These are phyloP conservation scores for Mesorhabditis sp. DNA, from an alignment of 2,888 invertebrate species.

Conservation along the genomic window DNA sequence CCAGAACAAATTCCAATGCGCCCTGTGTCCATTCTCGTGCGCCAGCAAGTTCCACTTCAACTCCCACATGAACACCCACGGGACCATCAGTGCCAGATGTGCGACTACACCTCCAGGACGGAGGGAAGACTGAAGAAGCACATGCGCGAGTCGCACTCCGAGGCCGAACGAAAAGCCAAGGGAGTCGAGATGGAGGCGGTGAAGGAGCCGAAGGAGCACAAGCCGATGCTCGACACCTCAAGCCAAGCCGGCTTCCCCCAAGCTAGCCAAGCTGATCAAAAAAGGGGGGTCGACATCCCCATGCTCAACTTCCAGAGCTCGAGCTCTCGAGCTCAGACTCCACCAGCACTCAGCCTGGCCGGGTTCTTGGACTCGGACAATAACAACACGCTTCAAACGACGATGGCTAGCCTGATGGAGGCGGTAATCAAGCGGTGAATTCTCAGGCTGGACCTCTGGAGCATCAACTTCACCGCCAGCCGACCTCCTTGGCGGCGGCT, in stretches of 20 bases:
- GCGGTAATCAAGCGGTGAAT: conserved; percentile 5
- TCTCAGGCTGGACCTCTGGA: not conserved
- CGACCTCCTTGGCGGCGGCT: not conserved
- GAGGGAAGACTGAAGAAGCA: conserved; percentile 61
- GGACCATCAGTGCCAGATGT: conserved; percentile 64
- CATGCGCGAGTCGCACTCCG: conserved; percentile 63
- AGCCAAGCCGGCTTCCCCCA: not conserved
- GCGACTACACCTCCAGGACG: conserved; percentile 64
- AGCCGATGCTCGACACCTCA: not conserved
- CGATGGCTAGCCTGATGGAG: not conserved
- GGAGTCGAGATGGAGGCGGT: conserved; percentile 46
- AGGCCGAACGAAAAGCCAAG: conserved; percentile 57
- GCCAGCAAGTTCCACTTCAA: conserved; percentile 62
- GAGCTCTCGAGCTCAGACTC: too few species aligned
- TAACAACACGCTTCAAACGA: not conserved
- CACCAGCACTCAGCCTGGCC: not conserved
- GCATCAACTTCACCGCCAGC: not conserved
- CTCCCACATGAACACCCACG: conserved; percentile 66
- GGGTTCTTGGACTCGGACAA: not conserved
- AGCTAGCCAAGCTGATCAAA: conserved; percentile 6
- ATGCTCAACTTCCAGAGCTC: too few species aligned
- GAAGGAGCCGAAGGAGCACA: conserved; percentile 14
- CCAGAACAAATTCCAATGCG: conserved; percentile 52
- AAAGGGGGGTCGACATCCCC: too few species aligned
- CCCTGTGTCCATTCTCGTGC: conserved; percentile 61